phyloP scores from a whole-genome alignment of 2,888 invertebrate species.

The Cantharis lateralis region DNA sequence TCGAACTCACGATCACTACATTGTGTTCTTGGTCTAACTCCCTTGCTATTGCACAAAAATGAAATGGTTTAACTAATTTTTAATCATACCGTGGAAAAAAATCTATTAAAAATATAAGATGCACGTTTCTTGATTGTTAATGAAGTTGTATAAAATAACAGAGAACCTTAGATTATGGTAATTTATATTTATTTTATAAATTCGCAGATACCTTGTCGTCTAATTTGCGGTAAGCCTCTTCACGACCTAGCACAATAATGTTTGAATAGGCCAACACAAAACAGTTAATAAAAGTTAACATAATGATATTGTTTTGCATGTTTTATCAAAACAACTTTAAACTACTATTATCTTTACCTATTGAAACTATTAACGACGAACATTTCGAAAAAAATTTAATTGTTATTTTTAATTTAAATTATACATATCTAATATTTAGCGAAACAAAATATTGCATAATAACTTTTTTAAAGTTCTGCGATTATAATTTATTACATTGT shows the following conservation, averaged over 20 bases:
- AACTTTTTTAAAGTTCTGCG: not conserved
- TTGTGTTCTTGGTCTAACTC: not conserved
- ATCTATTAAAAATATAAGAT: not conserved
- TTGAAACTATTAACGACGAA: not conserved
- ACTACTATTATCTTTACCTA: not conserved
- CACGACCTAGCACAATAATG: not conserved
- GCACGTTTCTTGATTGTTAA: not conserved
- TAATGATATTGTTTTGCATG: not conserved
- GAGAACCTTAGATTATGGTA: not conserved
- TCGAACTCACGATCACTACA: too few relatives aligned
- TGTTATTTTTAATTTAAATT: not conserved
- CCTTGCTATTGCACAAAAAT: not conserved
- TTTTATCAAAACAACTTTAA: not conserved
- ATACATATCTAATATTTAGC: not conserved
- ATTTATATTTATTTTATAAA: not conserved
- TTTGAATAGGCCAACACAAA: not conserved
- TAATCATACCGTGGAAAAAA: not conserved
- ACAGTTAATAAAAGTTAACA: not conserved
- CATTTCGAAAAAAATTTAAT: not conserved
- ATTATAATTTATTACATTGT: not conserved
- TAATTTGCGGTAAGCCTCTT: not conserved
- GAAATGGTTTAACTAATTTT: not conserved
- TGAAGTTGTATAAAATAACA: not conserved
- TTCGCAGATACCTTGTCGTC: not conserved
- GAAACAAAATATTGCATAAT: not conserved